Base-by-base conservation (phyloP, 2,888 invertebrate genomes). In the Enchytraeus crypticus region DNA sequence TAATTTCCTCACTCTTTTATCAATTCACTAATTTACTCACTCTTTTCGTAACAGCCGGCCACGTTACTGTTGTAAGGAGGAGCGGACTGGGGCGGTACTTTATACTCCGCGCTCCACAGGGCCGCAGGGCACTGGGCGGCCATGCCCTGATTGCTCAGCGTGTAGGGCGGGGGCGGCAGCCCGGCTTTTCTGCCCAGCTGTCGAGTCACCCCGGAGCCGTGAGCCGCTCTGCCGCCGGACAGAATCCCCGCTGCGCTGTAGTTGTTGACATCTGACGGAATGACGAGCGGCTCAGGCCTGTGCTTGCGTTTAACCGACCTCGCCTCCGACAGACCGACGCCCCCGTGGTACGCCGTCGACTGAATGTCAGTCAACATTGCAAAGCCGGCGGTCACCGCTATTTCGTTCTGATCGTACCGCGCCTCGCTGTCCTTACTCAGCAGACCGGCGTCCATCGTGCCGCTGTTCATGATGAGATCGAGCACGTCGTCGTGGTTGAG, bases 71-170 rank as follows among this genome's bases (percentile, higher is more conserved):
- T 51, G 53, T 26, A 54, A 2, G 55, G 55, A 38, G 55, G 55
- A 18, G 55, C 55, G 18, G 55, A 54, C 43, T 54, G 55, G 4
- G 55, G 55, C 2, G 34, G 14, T 38, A 2, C 26, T 2, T n/a
- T 4, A 1, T 65, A 61, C 45, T 70, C 70, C 23, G 81, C 73
- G 47, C 76, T 43, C 76, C 85, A 84, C 74, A 87, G 91, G 2
- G 96, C 82, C 0, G 96, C 96, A 0, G 89, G 84, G 0, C 92
- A 92, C 66, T 87, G 86, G 66, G 97, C 84, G 63, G 90, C 88
- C 0, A 96, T 96, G 74, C 92, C 38, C 38, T 14, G 11, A 38
- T 38, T 38, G 18, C 38, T 38, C 18, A 96, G 95, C 0, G 95
- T 96, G 79, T 89, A 97, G 63, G 85, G 84, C 18, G 85, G 82